Conservation (phyloP, 1,140 invertebrate species). For the Heliconius hermathena region DNA sequence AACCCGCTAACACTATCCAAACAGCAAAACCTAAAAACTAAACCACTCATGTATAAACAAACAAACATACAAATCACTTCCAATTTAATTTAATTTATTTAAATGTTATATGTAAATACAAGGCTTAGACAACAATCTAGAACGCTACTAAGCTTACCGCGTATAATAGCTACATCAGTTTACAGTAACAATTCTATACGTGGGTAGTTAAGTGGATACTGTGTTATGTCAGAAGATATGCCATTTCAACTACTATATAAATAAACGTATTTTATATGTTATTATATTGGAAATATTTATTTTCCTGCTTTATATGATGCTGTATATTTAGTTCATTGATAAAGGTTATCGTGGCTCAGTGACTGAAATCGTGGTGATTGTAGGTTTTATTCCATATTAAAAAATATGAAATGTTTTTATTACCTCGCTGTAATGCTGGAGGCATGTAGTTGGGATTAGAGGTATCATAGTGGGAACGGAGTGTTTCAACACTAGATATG, state of each 20-base stretch:
- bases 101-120: constrained; percentile 7
- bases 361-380: no score
- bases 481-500: no score
- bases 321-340: no score
- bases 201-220: background rate
- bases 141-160: background rate
- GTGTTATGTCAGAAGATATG: background rate
- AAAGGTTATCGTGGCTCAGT: no score
- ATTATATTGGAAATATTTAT: no score
- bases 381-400: no score
- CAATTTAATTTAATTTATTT: constrained; percentile 9
- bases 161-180: constrained; percentile 11
- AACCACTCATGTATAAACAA: background rate
- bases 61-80: constrained; percentile 1
- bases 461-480: no score
- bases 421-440: no score
- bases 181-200: background rate
- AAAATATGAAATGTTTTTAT: no score
- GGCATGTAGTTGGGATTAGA: no score
- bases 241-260: background rate
- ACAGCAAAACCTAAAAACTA: background rate
- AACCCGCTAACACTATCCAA: no score
- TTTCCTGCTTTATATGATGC: no score
- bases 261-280: background rate
- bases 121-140: constrained; percentile 7